Conservation (phyloP, 2,888 invertebrate species). For the Dione vanillae region DNA sequence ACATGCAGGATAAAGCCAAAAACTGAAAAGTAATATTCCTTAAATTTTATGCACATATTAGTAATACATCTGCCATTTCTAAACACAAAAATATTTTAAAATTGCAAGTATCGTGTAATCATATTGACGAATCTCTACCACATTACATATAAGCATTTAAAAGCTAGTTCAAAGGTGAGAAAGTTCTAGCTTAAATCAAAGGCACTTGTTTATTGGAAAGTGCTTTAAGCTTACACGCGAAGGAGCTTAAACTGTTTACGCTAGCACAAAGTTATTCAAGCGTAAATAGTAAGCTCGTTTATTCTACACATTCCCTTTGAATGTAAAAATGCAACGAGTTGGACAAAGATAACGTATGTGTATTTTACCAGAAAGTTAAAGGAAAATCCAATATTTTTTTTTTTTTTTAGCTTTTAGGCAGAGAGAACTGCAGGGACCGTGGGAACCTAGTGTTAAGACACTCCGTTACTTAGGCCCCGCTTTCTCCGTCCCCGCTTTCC, state of each 20-base stretch:
- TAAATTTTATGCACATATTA: no score
- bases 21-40: no score
- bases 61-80: no score
- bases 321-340: slow-evolving; percentile 10
- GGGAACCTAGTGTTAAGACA: no score
- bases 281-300: slow-evolving; percentile 14
- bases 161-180: not conserved
- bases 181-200: slow-evolving; percentile 4
- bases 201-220: slow-evolving; percentile 8
- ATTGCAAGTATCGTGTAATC: not conserved
- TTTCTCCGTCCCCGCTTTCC: no score
- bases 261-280: slow-evolving; percentile 15
- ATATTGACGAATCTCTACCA: not conserved
- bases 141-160: not conserved
- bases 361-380: no score
- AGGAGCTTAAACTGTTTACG: slow-evolving; percentile 25
- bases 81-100: not conserved
- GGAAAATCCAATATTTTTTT: no score
- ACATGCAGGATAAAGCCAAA: no score
- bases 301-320: slow-evolving; percentile 11
- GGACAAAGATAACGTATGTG: not conserved
- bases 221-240: slow-evolving; percentile 16
- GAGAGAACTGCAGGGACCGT: no score
- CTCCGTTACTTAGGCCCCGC: no score
- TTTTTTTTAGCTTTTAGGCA: no score